Conservation (phyloP, 2,888 invertebrate genomes). For the Caenorhabditis plicata region DNA sequence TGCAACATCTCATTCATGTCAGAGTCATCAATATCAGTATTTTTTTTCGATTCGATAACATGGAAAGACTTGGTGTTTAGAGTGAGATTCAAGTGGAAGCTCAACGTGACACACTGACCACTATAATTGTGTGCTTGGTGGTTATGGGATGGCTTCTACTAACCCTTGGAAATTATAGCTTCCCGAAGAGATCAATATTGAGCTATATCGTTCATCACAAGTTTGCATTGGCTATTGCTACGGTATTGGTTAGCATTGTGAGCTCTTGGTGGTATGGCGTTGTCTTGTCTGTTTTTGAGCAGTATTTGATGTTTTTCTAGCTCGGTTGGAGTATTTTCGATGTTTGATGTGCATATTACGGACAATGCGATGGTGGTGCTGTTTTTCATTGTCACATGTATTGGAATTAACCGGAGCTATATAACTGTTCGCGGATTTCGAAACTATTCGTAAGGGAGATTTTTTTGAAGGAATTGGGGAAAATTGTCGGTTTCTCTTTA, state of each 20-base stretch:
- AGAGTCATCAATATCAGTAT: slow-evolving; percentile 14
- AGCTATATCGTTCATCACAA: slow-evolving; percentile 19
- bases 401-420: slow-evolving; percentile 95
- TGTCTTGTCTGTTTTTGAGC: background rate
- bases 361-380: slow-evolving; percentile 87
- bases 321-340: slow-evolving; percentile 80
- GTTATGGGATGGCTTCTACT: slow-evolving; percentile 15
- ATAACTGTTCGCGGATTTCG: slow-evolving; percentile 77
- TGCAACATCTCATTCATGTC: slow-evolving; percentile 16
- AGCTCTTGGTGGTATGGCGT: slow-evolving; percentile 25
- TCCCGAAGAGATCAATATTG: slow-evolving; percentile 8
- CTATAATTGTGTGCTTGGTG: slow-evolving; percentile 11
- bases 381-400: slow-evolving; percentile 89
- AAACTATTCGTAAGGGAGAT: slow-evolving; percentile 1
- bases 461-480: slow-evolving; percentile 9
- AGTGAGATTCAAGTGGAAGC: slow-evolving; percentile 13
- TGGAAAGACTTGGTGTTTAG: slow-evolving; percentile 1
- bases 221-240: slow-evolving; percentile 4
- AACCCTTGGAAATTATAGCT: slow-evolving; percentile 10
- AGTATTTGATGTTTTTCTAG: slow-evolving; percentile 14
- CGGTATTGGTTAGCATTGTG: slow-evolving; percentile 11
- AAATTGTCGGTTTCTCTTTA: background rate
- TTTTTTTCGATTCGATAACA: background rate
- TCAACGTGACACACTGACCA: slow-evolving; percentile 11
- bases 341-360: slow-evolving; percentile 78